Base-by-base conservation (phyloP, 2,888 invertebrate genomes). In the Metopia argyrocephala region DNA sequence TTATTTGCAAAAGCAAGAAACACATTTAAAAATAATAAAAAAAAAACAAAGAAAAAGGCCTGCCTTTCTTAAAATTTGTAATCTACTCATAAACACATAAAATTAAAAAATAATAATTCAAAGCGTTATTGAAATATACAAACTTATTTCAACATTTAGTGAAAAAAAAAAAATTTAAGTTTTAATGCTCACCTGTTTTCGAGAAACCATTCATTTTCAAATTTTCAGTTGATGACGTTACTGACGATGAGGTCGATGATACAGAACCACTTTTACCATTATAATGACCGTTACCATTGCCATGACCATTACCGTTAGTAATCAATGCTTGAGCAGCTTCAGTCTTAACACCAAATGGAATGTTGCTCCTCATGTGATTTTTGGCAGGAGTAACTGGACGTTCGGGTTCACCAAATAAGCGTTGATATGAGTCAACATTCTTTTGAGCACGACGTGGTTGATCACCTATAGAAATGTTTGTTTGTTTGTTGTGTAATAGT, bases 281-380 rank as follows among this genome's bases (percentile, higher is more conserved):
- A 45, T 71, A 79, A 76, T 84, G 84, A 61, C 85, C 82, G 66
- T 87, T 86, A 61, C 85, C 82, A 66, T 87, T 86, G 59, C 89
- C 88, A 84, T 87, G 86, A 57, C 89, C 88, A 84, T 89, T 89
- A 69, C 84, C 86, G 71, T 87, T 89, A 79, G 85, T 83, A 81
- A 88, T 85, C 69, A 88, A 82, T 76, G 86, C 85, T 65, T 87
- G 87, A 82, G 86, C 86, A 52, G 85, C 86, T 82, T 88, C 87
- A 65, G 85, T 85, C 66, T 88, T 90, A 84, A 89, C 89, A 84
- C 91, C 91, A 86, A 92, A 91, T 85, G 91, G 89, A 86, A 92
- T 91, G 90, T 89, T 92, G 90, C 92, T 92, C 87, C 91, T 92
- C 91, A 91, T 91, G 89, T 92, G 91, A 88, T 92, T 91, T 89